Base-by-base conservation (phyloP, 2,797 vertebrate species). In the Danio kyathit region DNA sequence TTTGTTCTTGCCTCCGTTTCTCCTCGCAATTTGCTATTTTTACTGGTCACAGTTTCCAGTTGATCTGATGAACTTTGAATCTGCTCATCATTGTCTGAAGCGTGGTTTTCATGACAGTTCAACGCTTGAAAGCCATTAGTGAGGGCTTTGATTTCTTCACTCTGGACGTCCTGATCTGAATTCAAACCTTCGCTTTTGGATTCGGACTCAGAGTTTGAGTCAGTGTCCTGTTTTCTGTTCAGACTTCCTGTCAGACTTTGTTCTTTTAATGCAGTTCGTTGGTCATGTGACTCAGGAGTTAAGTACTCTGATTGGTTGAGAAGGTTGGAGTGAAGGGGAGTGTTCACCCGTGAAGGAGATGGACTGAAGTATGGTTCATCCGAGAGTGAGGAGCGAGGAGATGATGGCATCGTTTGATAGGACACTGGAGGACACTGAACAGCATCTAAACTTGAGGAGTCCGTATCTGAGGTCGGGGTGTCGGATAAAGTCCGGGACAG, bases 401-500 rank as follows among this genome's bases (percentile, higher is more conserved):
- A 90, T 61, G 73, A 76, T 7, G 86, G 80, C 13, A 11, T 60
- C 2, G 87, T 89, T 81, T 88, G 84, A 61, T 52, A 75, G 57
- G 80, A 67, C 9, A 29, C 11, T 5, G 59, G 74, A 16, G 83
- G 78, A n/a, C 75, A 78, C 67, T 76, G 85, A 29, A 83, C 52
- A 0, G 83, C 76, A 14, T 86, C 80, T 0, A 84, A 66, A 52
- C 86, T 81, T 5, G 84, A 85, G 0, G 71, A 73, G 2, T 90
- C 88, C 0, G 88, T 88, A 9, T 93, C 90, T 11, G 82, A 61
- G 41, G 88, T 88, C 2, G 85, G 86, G 1, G 86, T 91, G 89
- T 94, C 92, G 0, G 94, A 95, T 61, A 94, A 86, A 0, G 94
- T 94, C 79, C 94, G 90, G 6, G 95, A 95, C 61, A 94, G 83